Percentiles rank a stretch among this genome's conserved stretches.
Evolutionary conservation across 1,140 invertebrate species (phyloP).

Genomic region (Lerema accius): DNA sequence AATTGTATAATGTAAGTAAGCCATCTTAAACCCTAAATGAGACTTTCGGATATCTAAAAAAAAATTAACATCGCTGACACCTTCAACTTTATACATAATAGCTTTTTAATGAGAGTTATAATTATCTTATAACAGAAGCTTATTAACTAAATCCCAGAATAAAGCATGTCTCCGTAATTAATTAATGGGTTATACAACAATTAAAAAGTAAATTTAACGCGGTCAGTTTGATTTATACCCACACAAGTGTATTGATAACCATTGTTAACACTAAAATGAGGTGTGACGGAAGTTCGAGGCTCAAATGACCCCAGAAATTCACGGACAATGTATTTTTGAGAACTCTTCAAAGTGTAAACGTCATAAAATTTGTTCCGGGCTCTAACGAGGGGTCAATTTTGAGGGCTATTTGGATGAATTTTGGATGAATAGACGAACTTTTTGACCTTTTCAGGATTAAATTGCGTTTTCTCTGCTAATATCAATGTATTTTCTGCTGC

Average conservation of each 20-base stretch:
- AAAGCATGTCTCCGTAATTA: too few relatives aligned
- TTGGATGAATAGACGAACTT: background rate
- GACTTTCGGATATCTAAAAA: too few relatives aligned
- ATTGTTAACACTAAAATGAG: conserved; percentile 61
- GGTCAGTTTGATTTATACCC: conserved; percentile 6
- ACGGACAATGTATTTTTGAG: conserved; percentile 74
- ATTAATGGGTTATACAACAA: too few relatives aligned
- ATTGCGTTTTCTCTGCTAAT: too few relatives aligned
- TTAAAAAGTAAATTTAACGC: background rate
- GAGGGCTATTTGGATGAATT: conserved; percentile 37
- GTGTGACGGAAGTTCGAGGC: conserved; percentile 59
- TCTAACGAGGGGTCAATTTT: conserved; percentile 69
- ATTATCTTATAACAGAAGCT: too few relatives aligned
- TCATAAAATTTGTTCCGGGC: conserved; percentile 70
- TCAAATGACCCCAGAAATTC: conserved; percentile 65
- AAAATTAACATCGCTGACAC: too few relatives aligned
- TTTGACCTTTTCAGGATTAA: background rate
- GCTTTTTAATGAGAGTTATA: too few relatives aligned
- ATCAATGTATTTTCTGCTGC: too few relatives aligned
- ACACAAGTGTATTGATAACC: conserved; percentile 17
- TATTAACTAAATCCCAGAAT: too few relatives aligned
- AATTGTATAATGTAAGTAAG: too few relatives aligned
- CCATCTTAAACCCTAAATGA: too few relatives aligned
- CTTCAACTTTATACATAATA: too few relatives aligned
- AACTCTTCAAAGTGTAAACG: conserved; percentile 64